phyloP scores from a whole-genome alignment of 2,888 invertebrate species.

The Harmothoe impar region DNA sequence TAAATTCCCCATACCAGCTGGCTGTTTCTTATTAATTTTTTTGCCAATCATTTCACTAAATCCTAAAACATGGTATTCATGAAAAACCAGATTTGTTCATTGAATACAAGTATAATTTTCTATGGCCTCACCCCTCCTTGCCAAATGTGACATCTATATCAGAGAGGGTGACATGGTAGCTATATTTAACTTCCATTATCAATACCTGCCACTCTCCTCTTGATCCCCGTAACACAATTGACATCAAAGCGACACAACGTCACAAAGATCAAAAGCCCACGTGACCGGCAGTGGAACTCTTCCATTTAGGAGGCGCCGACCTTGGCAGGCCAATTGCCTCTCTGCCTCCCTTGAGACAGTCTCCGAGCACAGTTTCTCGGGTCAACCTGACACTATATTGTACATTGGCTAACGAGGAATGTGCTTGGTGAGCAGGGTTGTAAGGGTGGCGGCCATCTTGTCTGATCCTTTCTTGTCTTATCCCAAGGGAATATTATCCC shows the following conservation, averaged over 20 bases:
- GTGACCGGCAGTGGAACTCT: not conserved
- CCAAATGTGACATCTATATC: too few relatives aligned
- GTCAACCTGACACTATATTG: not conserved
- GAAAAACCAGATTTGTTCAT: too few relatives aligned
- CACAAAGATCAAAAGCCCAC: constrained; percentile 4
- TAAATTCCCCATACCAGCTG: too few relatives aligned
- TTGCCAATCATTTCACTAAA: too few relatives aligned
- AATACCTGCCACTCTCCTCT: not conserved
- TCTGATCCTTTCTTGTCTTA: constrained; percentile 6
- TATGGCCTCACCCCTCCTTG: too few relatives aligned
- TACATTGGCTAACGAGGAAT: not conserved
- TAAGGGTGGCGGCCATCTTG: not conserved
- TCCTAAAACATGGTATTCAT: too few relatives aligned
- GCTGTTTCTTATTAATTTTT: too few relatives aligned
- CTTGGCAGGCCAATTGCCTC: not conserved
- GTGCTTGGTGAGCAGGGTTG: not conserved
- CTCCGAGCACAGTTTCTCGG: not conserved
- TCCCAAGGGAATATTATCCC: not conserved
- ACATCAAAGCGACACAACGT: not conserved
- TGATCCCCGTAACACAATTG: not conserved
- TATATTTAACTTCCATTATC: not conserved
- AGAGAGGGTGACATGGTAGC: too few relatives aligned
- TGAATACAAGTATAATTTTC: too few relatives aligned
- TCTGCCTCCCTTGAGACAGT: not conserved
- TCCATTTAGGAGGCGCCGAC: constrained; percentile 15